Percentiles rank a stretch among this genome's conserved stretches.
Conservation (phyloP, 2,888 invertebrate genomes). For the Dryobota labecula region DNA sequence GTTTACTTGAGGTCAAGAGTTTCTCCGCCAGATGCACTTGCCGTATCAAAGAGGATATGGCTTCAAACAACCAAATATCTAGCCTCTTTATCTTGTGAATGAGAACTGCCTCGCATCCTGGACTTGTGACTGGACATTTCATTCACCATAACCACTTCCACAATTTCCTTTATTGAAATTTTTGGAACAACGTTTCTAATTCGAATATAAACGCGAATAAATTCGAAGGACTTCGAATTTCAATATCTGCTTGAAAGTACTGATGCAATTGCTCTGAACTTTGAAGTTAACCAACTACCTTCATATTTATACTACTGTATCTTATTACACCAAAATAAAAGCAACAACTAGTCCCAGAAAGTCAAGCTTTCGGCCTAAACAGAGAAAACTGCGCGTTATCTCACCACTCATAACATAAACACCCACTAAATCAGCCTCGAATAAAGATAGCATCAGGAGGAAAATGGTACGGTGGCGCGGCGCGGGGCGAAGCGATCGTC, state of each 20-base stretch:
- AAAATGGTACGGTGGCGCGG: constrained; percentile 31
- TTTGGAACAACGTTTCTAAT: too few species aligned
- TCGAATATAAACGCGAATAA: too few species aligned
- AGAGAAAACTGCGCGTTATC: constrained; percentile 16
- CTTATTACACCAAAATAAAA: neutral
- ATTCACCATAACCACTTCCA: neutral
- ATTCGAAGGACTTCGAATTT: too few species aligned
- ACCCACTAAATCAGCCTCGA: constrained; percentile 42
- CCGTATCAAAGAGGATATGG: too few species aligned
- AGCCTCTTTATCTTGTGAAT: too few species aligned
- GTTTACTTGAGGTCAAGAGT: too few species aligned
- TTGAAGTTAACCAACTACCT: neutral
- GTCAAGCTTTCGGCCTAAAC: neutral
- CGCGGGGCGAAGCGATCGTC: constrained; percentile 27
- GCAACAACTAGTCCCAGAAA: neutral
- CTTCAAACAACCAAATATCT: too few species aligned
- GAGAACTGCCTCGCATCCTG: neutral
- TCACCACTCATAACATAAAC: constrained; percentile 42
- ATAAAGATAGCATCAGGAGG: constrained; percentile 39
- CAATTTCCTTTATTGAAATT: too few species aligned
- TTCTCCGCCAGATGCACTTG: too few species aligned
- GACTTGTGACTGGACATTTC: neutral
- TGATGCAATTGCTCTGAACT: neutral
- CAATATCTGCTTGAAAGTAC: too few species aligned
- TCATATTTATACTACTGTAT: neutral